Base-by-base conservation (phyloP, 1,140 invertebrate species). In the Stegodyphus dumicola region DNA sequence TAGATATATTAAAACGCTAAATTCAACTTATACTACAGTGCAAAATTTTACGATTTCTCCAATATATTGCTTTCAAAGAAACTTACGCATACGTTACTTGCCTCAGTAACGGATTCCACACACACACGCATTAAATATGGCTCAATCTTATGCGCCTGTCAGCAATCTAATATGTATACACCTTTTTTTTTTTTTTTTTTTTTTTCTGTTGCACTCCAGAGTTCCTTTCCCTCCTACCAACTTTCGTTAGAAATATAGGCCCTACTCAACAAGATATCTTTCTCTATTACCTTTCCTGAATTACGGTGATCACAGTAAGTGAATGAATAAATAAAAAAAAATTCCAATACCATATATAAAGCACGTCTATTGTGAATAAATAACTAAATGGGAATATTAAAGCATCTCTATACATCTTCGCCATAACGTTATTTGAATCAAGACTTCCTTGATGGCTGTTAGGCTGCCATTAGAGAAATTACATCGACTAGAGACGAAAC, bases 311-410 rank as follows among this genome's bases (percentile, higher is more conserved):
- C 52, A 18, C 10, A 60, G 71, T 85, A 85, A 85, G 76, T 77
- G 74, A 70, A 85, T 85, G 64, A 85, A 85, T 85, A 76, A 85
- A 67, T 76, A 76, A 85, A 52, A 85, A 69, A 52, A 69, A 76
- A 0, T 69, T 71, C 66, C 78, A 52, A 81, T 81, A 56, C 70
- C 6, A 81, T 65, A 81, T 54, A 56, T 78, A 60, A 17, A 33
- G 66, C 54, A 80, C 81, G 33, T 85, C 81, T 49, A 85, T 85
- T 76, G 53, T 85, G 74, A 85, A 85, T 85, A 85, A 85, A 85
- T 85, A 85, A 85, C 73, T 83, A 83, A 75, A 81, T 73, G 18
- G 81, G 65, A 53, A 85, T 70, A 85, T 85, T 85, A 85, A 70
- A 77, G 81, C 7, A 67, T 76, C 74, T 48, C 64, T 56, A 71